These are phyloP conservation scores for Amyelois transitella DNA, from an alignment of 1,140 invertebrate genomes.

Conservation along the genomic window DNA sequence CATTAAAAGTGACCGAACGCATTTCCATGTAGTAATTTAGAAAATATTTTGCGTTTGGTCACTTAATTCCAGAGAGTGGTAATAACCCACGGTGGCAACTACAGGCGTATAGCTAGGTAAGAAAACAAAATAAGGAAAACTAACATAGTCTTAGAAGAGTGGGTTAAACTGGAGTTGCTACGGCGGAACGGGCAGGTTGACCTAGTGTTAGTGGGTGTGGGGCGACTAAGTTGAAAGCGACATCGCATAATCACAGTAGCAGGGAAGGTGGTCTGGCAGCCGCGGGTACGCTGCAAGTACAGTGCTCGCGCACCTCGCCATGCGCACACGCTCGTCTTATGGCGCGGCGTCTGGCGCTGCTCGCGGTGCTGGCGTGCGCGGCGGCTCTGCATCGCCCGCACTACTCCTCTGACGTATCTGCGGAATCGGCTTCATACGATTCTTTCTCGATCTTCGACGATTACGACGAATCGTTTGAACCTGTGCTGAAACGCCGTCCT, in stretches of 20 bases:
- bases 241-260: slow-evolving; percentile 58
- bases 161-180: slow-evolving; percentile 10
- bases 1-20: too few relatives aligned
- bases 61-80: too few relatives aligned
- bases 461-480: slow-evolving; percentile 47
- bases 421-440: slow-evolving; percentile 44
- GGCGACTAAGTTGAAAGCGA: slow-evolving; percentile 51
- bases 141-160: too few relatives aligned
- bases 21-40: too few relatives aligned
- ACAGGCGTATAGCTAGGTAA: too few relatives aligned
- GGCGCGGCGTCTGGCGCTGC: slow-evolving; percentile 69
- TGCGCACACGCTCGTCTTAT: slow-evolving; percentile 65
- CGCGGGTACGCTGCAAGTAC: slow-evolving; percentile 27
- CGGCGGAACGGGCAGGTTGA: slow-evolving; percentile 37
- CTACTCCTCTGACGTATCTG: slow-evolving; percentile 18
- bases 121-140: too few relatives aligned
- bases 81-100: too few relatives aligned
- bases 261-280: slow-evolving; percentile 53
- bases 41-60: too few relatives aligned
- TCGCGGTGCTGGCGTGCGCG: slow-evolving; percentile 53
- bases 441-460: slow-evolving; percentile 50
- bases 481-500: slow-evolving; percentile 19
- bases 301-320: slow-evolving; percentile 68
- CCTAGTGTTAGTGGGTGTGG: slow-evolving; percentile 56
- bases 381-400: slow-evolving; percentile 30